A percentile compares a stretch with the other conserved stretches of the same genome.
Conservation (phyloP, 2,888 invertebrate genomes). For the Sylvicola cinctus region DNA sequence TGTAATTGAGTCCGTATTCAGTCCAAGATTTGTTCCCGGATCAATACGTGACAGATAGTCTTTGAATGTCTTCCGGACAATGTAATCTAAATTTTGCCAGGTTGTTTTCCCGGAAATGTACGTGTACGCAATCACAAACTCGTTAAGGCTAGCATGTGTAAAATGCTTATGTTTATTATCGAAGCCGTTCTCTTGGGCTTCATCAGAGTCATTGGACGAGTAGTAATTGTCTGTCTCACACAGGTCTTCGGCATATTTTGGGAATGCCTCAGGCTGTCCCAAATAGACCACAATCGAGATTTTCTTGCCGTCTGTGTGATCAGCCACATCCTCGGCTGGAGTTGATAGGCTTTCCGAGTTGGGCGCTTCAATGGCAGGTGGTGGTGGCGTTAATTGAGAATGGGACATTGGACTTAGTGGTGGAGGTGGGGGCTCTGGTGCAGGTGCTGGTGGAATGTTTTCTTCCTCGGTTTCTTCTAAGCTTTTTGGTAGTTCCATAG, state of each 20-base stretch:
- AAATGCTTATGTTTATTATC: slow-evolving; percentile 31
- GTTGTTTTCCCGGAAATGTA: slow-evolving; percentile 82
- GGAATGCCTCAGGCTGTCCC: slow-evolving; percentile 61
- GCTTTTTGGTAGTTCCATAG: slow-evolving; percentile 24
- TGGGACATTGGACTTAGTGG: slow-evolving; percentile 21
- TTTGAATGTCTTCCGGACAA: slow-evolving; percentile 79
- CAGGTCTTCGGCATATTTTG: slow-evolving; percentile 43
- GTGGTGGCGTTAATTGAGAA: slow-evolving; percentile 24
- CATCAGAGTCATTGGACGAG: slow-evolving; percentile 32
- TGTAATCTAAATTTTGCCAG: slow-evolving; percentile 87
- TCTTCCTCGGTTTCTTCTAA: slow-evolving; percentile 23
- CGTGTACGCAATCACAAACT: slow-evolving; percentile 70
- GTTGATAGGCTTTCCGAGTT: slow-evolving; percentile 19
- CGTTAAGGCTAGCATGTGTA: slow-evolving; percentile 38
- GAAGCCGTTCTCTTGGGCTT: slow-evolving; percentile 10
- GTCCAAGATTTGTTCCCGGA: slow-evolving; percentile 71
- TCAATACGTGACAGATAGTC: slow-evolving; percentile 87
- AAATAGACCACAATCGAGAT: slow-evolving; percentile 75
- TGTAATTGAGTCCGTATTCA: slow-evolving; percentile 70
- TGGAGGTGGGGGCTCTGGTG: slow-evolving; percentile 23
- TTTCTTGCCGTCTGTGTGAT: slow-evolving; percentile 65
- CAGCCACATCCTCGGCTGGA: slow-evolving; percentile 36
- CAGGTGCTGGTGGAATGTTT: slow-evolving; percentile 20
- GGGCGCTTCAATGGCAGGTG: slow-evolving; percentile 16
- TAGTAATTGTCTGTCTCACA: slow-evolving; percentile 42